phyloP scores from a whole-genome alignment of 2,797 vertebrate species.

The Adelosebastes latens region DNA sequence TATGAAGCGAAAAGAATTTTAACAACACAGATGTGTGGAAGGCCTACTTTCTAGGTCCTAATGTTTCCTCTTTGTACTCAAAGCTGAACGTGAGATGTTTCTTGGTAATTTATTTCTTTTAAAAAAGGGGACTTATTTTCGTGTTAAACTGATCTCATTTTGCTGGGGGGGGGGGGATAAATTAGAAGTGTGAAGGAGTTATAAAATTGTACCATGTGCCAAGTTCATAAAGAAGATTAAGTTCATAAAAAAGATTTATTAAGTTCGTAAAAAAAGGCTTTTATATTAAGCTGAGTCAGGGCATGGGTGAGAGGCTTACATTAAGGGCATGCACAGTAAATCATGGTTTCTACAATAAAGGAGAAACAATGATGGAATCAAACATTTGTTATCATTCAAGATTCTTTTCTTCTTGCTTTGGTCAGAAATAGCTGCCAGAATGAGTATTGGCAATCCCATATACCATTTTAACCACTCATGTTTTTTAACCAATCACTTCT shows the following conservation, averaged over 20 bases:
- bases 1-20: not conserved
- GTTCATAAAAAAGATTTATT: not conserved
- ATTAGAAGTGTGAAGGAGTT: conserved; percentile 21
- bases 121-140: not conserved
- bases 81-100: not conserved
- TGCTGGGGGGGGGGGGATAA: not conserved
- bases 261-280: conserved; percentile 47
- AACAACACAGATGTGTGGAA: not conserved
- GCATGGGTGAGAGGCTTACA: conserved; percentile 9
- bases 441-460: conserved; percentile 1
- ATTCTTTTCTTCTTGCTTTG: conserved; percentile 10
- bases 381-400: conserved; percentile 30
- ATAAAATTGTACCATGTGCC: conserved; percentile 31
- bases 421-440: conserved; percentile 4
- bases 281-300: conserved; percentile 29
- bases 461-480: not conserved
- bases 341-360: conserved; percentile 20
- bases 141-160: conserved; percentile 21
- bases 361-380: conserved; percentile 9
- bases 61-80: not conserved
- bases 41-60: not conserved
- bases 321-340: conserved; percentile 17
- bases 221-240: conserved; percentile 29
- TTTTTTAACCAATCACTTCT: conserved; percentile 19
- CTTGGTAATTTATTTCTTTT: not conserved